Base-by-base conservation (phyloP, 2,113 vertebrate species). In the Sclerurus mexicanus region DNA sequence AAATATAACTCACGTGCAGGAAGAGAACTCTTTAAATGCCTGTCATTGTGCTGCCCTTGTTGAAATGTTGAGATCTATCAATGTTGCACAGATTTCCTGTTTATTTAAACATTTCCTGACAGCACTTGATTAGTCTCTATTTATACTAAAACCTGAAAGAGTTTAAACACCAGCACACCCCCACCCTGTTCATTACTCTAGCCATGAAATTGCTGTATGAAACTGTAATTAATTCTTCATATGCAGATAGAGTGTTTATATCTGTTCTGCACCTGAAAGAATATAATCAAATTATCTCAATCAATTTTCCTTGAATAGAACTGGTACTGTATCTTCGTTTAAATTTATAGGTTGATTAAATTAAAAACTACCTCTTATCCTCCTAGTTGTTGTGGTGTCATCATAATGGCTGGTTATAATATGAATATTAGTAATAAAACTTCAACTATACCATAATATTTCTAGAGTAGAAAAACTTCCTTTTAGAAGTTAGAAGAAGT, bases 11-110 rank as follows among this genome's bases (percentile, higher is more conserved):
- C 95, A 89, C 20, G 12, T 93, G 64, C 90, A 96, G 95, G 96
- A 95, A 96, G 92, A 81, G 86, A 93, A 60, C 68, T 93, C 75
- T 95, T 88, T 97, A 94, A 96, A 92, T 95, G 95, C 84, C 89
- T 97, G 89, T 97, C 89, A 92, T 88, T 97, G 74, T 96, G 76
- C 88, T 97, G 77, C 64, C 56, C 50, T 92, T 94, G 89, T 96
- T 98, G 97, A 97, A 96, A 97, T 93, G 85, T 92, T 96, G 72
- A 97, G 97, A 95, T 96, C 94, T 97, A 74, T 97, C 97, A 97
- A 64, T 95, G 93, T 96, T 92, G 92, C 81, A 95, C 95, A 98
- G 95, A 95, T 96, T 98, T 98, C 98, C 97, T 98, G 95, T 98
- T 98, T 97, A 96, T 97, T 98, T 95, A 97, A 97, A 86, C 53